Evolutionary conservation across 1,140 invertebrate species (phyloP).

Genomic region (Cyclargus thomasi): DNA sequence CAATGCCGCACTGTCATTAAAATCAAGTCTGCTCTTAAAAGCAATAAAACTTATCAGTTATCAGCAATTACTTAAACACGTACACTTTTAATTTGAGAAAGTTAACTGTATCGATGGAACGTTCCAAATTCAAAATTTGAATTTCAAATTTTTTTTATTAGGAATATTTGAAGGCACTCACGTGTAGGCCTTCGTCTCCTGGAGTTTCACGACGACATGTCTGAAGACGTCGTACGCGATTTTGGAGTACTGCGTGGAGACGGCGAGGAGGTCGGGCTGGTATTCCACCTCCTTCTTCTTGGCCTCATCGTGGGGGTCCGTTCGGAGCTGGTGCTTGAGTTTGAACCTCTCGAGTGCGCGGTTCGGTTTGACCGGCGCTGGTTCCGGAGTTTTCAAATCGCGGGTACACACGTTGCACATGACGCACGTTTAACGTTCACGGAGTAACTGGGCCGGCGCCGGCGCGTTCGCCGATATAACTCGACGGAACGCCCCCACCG

Average conservation of each 20-base stretch:
- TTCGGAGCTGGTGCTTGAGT: constrained; percentile 59
- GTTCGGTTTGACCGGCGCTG: constrained; percentile 36
- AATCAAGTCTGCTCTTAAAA: constrained; percentile 13
- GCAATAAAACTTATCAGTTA: background rate
- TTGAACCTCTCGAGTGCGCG: constrained; percentile 53
- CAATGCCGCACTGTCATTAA: background rate
- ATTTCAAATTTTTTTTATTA: no score
- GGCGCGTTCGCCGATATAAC: constrained; percentile 50
- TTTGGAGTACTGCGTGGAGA: constrained; percentile 63
- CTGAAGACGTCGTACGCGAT: constrained; percentile 54
- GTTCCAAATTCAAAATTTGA: no score
- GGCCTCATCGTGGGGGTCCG: constrained; percentile 46
- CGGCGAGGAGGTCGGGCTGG: constrained; percentile 61
- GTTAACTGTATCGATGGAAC: no score
- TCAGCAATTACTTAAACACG: background rate
- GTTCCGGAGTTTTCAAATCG: constrained; percentile 34
- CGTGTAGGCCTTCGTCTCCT: constrained; percentile 64
- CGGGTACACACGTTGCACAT: constrained; percentile 69
- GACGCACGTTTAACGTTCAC: constrained; percentile 11
- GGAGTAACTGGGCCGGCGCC: constrained; percentile 31
- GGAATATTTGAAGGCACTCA: constrained; percentile 45
- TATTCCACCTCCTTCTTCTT: constrained; percentile 62
- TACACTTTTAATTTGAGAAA: no score
- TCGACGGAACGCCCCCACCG: constrained; percentile 47
- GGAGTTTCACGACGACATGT: constrained; percentile 38